Conservation (phyloP, 2,113 vertebrate species). For the Atractosteus spatula region DNA sequence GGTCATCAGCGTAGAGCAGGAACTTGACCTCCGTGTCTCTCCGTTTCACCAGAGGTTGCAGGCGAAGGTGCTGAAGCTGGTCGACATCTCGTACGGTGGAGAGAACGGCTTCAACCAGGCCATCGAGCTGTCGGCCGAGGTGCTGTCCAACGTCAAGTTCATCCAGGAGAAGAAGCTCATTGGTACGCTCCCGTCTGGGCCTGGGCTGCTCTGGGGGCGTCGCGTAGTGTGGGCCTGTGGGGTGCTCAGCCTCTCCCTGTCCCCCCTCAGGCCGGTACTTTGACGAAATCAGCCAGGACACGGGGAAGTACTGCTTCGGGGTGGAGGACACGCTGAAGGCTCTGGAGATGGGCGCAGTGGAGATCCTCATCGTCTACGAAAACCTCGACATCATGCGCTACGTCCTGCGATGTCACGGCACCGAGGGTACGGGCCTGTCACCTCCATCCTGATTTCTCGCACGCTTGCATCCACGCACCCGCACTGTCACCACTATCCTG, state of each 20-base stretch:
- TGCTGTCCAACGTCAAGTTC: conserved; percentile 98
- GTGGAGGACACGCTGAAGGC: conserved; percentile 98
- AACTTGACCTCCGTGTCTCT: neutral
- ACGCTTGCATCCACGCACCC: neutral
- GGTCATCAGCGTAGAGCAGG: too few relatives aligned
- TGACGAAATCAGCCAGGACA: conserved; percentile 98
- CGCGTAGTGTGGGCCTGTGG: too few relatives aligned
- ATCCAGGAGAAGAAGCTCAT: conserved; percentile 99
- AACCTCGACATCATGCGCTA: conserved; percentile 99
- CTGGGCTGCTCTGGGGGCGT: too few relatives aligned
- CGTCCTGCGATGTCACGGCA: conserved; percentile 91
- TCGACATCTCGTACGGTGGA: conserved; percentile 98
- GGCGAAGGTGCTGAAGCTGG: conserved; percentile 96
- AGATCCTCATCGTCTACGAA: conserved; percentile 98
- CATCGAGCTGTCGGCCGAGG: conserved; percentile 96
- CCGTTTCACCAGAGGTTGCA: conserved; percentile 82
- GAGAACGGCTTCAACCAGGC: conserved; percentile 99
- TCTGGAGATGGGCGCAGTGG: conserved; percentile 98
- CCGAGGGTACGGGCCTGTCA: conserved; percentile 68
- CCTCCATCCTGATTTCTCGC: too few relatives aligned
- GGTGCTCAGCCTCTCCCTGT: neutral
- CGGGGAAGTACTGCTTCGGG: conserved; percentile 97
- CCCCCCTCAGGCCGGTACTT: conserved; percentile 85
- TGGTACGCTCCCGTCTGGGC: conserved; percentile 62
- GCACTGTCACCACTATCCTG: neutral